These are phyloP conservation scores for Chymomyza fuscimana DNA, from an alignment of 2,888 invertebrate genomes.

Conservation along the genomic window DNA sequence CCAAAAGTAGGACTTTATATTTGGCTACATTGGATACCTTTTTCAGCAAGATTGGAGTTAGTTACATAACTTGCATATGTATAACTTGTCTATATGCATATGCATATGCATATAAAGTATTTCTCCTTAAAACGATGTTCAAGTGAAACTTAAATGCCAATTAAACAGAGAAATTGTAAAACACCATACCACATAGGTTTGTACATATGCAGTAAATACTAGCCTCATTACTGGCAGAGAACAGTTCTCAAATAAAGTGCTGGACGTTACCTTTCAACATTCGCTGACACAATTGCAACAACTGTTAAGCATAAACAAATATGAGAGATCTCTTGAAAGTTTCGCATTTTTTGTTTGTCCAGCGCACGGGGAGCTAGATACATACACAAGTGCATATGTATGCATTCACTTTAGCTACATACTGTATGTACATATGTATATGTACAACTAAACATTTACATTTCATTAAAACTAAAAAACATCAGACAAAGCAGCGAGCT, in stretches of 20 bases:
- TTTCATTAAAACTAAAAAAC: conserved; percentile 70
- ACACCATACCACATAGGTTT: background rate
- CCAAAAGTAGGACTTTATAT: too few species aligned
- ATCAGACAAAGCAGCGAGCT: conserved; percentile 36
- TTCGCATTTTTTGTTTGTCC: conserved; percentile 4
- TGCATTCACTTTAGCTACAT: background rate
- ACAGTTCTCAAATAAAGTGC: background rate
- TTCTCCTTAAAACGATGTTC: background rate
- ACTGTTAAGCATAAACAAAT: background rate
- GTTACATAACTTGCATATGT: too few species aligned
- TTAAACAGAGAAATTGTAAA: background rate
- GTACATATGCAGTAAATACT: background rate
- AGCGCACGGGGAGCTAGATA: background rate
- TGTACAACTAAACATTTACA: conserved; percentile 69
- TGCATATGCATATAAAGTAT: background rate
- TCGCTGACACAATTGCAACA: background rate
- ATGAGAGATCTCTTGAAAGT: background rate
- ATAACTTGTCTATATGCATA: too few species aligned
- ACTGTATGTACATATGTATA: conserved; percentile 32
- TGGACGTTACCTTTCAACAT: background rate
- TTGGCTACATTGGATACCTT: too few species aligned
- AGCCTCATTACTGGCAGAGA: background rate
- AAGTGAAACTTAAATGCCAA: background rate
- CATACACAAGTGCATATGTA: background rate
- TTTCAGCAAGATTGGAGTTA: too few species aligned